Percentiles rank a stretch among this genome's conserved stretches.
Conservation (phyloP, 2,888 invertebrate genomes). For the Eutolmus rufibarbis region DNA sequence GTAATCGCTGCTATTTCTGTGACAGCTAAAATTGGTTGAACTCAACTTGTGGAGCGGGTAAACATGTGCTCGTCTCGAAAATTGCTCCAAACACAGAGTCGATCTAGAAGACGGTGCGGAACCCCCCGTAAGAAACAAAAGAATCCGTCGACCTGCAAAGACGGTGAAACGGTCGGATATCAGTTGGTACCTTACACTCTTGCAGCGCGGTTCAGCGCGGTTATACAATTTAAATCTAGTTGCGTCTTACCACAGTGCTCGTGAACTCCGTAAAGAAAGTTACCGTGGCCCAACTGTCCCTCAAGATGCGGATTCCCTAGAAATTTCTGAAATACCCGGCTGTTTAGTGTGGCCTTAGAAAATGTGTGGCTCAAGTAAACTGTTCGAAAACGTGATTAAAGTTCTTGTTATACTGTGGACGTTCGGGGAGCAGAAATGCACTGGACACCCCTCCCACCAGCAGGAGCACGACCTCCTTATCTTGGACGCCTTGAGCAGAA, state of each 20-base stretch:
- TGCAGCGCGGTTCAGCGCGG: neutral
- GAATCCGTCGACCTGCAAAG: slow-evolving; percentile 34
- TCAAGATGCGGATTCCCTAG: slow-evolving; percentile 6
- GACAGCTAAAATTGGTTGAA: slow-evolving; percentile 38
- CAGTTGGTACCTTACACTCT: slow-evolving; percentile 34
- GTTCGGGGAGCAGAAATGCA: neutral
- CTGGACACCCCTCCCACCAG: slow-evolving; percentile 61
- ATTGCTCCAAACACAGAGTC: neutral
- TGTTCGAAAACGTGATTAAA: slow-evolving; percentile 9
- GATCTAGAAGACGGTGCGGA: neutral
- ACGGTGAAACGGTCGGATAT: slow-evolving; percentile 44
- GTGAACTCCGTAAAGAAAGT: slow-evolving; percentile 7
- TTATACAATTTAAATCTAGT: neutral
- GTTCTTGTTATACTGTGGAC: slow-evolving; percentile 20
- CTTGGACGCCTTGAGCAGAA: slow-evolving; percentile 75
- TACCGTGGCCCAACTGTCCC: neutral
- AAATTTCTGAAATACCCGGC: neutral
- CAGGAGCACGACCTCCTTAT: slow-evolving; percentile 80
- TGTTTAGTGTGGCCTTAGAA: slow-evolving; percentile 26
- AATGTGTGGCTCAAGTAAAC: slow-evolving; percentile 33
- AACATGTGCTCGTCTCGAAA: slow-evolving; percentile 32
- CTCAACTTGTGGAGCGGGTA: neutral
- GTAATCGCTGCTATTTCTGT: slow-evolving; percentile 32
- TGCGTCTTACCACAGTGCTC: neutral
- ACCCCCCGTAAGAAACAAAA: slow-evolving; percentile 10